A percentile compares a stretch with the other conserved stretches of the same genome.
These are phyloP conservation scores for Halcyon chelicuti DNA, from an alignment of 2,797 vertebrate species.

Conservation along the genomic window DNA sequence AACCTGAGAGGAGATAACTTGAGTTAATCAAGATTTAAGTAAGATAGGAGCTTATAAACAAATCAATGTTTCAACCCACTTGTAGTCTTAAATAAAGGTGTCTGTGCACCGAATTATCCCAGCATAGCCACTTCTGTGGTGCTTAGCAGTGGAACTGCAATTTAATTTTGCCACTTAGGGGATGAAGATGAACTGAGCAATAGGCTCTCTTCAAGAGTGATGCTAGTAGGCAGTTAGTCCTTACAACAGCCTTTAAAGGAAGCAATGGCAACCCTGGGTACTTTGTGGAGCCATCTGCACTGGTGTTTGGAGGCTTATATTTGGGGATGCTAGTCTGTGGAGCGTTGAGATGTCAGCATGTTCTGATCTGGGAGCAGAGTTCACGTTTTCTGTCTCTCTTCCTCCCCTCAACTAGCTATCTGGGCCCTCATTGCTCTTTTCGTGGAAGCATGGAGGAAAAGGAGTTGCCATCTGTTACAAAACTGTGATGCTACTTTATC, in stretches of 20 bases:
- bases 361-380: not conserved
- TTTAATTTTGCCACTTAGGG: not conserved
- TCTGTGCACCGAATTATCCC: not conserved
- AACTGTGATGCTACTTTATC: not conserved
- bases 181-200: not conserved
- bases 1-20: not conserved
- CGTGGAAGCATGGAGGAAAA: not conserved
- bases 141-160: not conserved
- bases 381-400: not conserved
- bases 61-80: not conserved
- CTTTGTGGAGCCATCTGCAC: not conserved
- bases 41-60: not conserved
- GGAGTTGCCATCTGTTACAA: not conserved
- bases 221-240: not conserved
- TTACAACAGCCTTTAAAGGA: not conserved
- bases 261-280: not conserved
- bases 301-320: not conserved
- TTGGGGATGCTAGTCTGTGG: not conserved
- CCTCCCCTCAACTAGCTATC: not conserved
- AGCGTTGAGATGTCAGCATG: not conserved
- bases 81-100: not conserved
- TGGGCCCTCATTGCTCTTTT: not conserved
- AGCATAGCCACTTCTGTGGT: not conserved
- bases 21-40: not conserved
- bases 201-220: not conserved